Percentiles rank a stretch among this genome's conserved stretches.
Evolutionary conservation across 2,113 vertebrate species (phyloP).

Genomic region (Rhabdornis inornatus): DNA sequence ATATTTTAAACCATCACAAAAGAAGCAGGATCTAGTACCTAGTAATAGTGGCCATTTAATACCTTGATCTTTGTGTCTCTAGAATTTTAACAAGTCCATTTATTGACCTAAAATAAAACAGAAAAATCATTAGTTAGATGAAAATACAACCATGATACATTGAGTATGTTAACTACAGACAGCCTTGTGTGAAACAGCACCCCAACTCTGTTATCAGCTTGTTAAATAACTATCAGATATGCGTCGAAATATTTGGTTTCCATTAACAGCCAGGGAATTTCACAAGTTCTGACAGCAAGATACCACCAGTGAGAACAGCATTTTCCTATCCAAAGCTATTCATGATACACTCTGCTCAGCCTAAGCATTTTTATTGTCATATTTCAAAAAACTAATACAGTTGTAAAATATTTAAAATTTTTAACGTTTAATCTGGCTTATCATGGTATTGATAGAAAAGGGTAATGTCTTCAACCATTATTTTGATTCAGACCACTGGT

Average conservation of each 20-base stretch:
- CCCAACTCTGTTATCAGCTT: not conserved
- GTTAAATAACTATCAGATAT: not conserved
- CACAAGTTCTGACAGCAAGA: not conserved
- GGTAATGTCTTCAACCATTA: not conserved
- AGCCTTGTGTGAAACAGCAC: not conserved
- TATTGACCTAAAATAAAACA: slow-evolving; percentile 81
- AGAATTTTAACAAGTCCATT: slow-evolving; percentile 91
- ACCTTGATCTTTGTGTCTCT: slow-evolving; percentile 94
- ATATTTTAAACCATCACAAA: not conserved
- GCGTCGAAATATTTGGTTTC: not conserved
- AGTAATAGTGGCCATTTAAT: slow-evolving; percentile 48
- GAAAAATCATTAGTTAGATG: not conserved
- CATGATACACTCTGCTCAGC: not conserved
- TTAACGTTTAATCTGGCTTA: not conserved
- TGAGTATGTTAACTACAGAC: not conserved
- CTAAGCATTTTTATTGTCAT: not conserved
- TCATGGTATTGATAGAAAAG: not conserved
- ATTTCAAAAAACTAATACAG: not conserved
- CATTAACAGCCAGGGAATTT: not conserved
- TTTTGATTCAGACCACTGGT: not conserved
- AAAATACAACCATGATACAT: not conserved
- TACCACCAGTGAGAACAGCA: fast-evolving
- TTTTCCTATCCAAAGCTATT: not conserved
- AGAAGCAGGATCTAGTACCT: not conserved
- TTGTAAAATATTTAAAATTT: not conserved